A percentile compares a stretch with the other conserved stretches of the same genome.
These are phyloP conservation scores for Aphaenogaster ashmeadi DNA, from an alignment of 1,140 invertebrate species.

Conservation along the genomic window DNA sequence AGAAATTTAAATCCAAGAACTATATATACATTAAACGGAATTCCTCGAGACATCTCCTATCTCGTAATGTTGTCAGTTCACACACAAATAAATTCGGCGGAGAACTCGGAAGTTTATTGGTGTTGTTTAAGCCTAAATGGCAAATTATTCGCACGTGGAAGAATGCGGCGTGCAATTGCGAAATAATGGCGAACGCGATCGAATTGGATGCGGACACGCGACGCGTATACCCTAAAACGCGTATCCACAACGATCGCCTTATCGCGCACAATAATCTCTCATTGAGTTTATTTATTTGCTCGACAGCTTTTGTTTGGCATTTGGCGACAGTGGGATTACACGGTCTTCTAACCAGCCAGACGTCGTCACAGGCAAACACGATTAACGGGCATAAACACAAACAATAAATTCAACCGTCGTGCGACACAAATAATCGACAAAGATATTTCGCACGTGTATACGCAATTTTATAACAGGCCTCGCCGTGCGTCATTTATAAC, in stretches of 20 bases:
- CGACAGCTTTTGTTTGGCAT: constrained; percentile 76
- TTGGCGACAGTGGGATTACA: constrained; percentile 76
- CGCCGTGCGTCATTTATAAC: no score
- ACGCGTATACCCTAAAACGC: constrained; percentile 23
- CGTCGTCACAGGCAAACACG: constrained; percentile 68
- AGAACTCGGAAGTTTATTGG: neutral
- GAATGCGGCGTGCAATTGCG: neutral
- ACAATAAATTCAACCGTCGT: constrained; percentile 74
- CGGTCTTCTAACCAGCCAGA: constrained; percentile 72
- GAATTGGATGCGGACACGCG: constrained; percentile 5
- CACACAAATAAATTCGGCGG: neutral
- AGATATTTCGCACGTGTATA: neutral
- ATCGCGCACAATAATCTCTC: constrained; percentile 62
- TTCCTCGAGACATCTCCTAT: neutral
- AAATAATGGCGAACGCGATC: neutral
- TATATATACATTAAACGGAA: neutral
- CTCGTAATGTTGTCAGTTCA: neutral
- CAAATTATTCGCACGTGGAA: constrained; percentile 4
- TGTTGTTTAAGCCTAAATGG: neutral
- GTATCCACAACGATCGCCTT: constrained; percentile 48
- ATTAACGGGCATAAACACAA: constrained; percentile 76
- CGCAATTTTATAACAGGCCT: constrained; percentile 1
- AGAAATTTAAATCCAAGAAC: neutral
- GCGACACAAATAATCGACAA: constrained; percentile 49
- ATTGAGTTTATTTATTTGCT: constrained; percentile 73